Conservation (phyloP, 2,113 vertebrate species). For the Pelvicachromis taeniatus region DNA sequence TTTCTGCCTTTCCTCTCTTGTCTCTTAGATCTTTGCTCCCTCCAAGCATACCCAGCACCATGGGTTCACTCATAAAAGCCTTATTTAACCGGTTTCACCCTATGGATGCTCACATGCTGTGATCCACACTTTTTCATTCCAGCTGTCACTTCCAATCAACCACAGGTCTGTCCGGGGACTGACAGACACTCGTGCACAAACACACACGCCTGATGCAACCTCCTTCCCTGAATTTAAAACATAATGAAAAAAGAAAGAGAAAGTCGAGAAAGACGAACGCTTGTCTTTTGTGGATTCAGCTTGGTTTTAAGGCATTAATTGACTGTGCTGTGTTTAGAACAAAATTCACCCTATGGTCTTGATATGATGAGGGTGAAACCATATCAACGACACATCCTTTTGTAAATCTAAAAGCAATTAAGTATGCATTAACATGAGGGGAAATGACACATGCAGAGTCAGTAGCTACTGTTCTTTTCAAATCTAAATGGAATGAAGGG, state of each 20-base stretch:
- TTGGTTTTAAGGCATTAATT: constrained; percentile 62
- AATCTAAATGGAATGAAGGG: constrained; percentile 7
- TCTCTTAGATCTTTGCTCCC: constrained; percentile 30
- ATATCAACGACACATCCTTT: neutral
- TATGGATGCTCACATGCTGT: neutral
- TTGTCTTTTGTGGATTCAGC: neutral
- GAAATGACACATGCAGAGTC: constrained; percentile 9
- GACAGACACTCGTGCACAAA: neutral
- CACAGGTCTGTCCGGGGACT: neutral
- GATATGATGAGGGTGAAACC: neutral
- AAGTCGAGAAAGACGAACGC: neutral
- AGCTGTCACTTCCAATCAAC: neutral
- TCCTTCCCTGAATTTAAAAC: constrained; percentile 4
- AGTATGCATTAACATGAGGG: neutral
- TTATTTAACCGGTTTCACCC: neutral
- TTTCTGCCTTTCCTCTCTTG: neutral
- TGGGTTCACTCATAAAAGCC: neutral
- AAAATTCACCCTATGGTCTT: constrained; percentile 1
- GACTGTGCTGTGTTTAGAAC: constrained; percentile 49
- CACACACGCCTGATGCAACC: neutral
- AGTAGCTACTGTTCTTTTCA: constrained; percentile 9
- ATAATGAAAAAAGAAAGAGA: neutral
- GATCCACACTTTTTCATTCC: neutral
- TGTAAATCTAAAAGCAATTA: constrained; percentile 31
- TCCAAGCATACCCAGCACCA: neutral